Base-by-base conservation (phyloP, 2,888 invertebrate genomes). In the Branchellion lobata region DNA sequence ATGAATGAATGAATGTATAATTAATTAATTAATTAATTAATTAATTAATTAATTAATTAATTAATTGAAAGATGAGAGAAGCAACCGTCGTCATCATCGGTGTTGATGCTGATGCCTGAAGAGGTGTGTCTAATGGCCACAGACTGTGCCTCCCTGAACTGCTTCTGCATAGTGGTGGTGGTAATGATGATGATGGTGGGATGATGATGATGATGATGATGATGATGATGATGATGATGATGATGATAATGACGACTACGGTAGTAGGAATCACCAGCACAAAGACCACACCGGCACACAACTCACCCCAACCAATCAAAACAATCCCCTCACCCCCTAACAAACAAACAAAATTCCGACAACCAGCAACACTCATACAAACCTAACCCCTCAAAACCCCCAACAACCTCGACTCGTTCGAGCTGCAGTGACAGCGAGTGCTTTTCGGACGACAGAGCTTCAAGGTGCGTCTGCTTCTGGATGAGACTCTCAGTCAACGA, bases 391-490 rank as follows among this genome's bases (percentile, higher is more conserved):
- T 65, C 27, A 31, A n/a, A 51, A 24, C 14, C 75, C 75, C 11
- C n/a, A 8, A 53, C 18, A 75, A 93, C 93, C 85, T 86, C 86
- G 57, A 87, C 81, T 80, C 93, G 92, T 86, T 95, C 95, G 84
- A 95, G 87, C 85, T 95, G 94, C 84, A 95, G 89, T 83, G 91
- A 90, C 76, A 95, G 88, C 29, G 94, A 93, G 89, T 94, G 94
- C 85, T 93, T 92, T 85, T 95, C 95, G 0, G 93, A 92, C 79
- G 93, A 91, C 65, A 94, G 89, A 29, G 91, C 90, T 86, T 96
- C 95, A n/a, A 96, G 89, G 83, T 92, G 91, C 68, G 92, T 92
- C 87, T 96, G 96, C 85, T 93, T 94, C 85, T 92, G 91, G 79
- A 95, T 93, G 51, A 96, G 89, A 69, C 92, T 93, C 85, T 94